Base-by-base conservation (phyloP, 2,797 vertebrate species). In the Chaunax sp. region DNA sequence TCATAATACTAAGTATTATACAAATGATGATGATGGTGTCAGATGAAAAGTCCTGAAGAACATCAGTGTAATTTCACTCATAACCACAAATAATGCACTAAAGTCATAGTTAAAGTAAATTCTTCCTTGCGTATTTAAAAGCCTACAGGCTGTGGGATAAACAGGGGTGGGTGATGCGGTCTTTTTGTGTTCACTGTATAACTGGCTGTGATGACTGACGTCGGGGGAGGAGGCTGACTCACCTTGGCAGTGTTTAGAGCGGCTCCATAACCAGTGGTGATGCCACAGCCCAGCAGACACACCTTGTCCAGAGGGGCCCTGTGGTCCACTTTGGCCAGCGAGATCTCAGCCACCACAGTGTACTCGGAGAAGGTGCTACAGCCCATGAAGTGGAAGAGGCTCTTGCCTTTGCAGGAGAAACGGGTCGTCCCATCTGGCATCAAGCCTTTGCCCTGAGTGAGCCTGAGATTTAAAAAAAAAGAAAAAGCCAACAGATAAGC, bases 311-410 rank as follows among this genome's bases (percentile, higher is more conserved):
- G 86, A 22, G 95, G 94, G n/a, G 97, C 96, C 19, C 70, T 74
- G 38, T 90, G 77, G 4, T 96, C 84, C 65, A 97, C 93, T 86
- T 96, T 97, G 74, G 95, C 94, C 71, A 98, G 84, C 0, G 96
- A 98, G 82, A 97, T 96, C 41, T 97, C 95, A 0, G 95, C 95
- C 72, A 97, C 96, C 60, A 98, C 96, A 0, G 96, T 97, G 71
- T 96, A 97, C 82, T 98, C 95, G 0, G 96, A 96, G 88, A 98
- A 98, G 0, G 96, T 97, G 92, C 96, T 97, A 46, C 96, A 97
- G 28, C 96, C 96, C 96, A 97, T 97, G 88, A 96, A 98, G 80
- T 98, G 96, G 72, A 94, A 95, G 81, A 97, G 49, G 72, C 91
- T 91, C 80, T 96, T 94, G 54, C 96, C 96, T 87, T 94, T 96